A percentile compares a stretch with the other conserved stretches of the same genome.
Conservation (phyloP, 2,113 vertebrate genomes). For the Antigone vipio region DNA sequence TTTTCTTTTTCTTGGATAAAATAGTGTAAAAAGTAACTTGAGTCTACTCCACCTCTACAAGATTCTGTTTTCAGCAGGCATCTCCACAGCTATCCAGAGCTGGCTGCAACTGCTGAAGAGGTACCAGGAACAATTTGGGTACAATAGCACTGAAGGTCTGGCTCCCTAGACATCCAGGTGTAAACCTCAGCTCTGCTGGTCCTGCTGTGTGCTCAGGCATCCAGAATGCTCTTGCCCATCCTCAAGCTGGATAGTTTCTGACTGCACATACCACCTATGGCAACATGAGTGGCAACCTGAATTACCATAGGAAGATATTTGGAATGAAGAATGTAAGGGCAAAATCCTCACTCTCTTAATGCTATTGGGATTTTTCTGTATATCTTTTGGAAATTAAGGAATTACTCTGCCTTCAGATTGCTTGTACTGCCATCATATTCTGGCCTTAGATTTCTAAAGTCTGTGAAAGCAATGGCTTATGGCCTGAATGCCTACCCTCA, state of each 20-base stretch:
- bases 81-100: background rate
- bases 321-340: background rate
- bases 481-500: background rate
- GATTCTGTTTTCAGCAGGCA: background rate
- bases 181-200: background rate
- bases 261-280: background rate
- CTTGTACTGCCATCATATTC: background rate
- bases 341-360: background rate
- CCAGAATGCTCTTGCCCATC: background rate
- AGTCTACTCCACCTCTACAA: background rate
- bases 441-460: background rate
- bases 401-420: background rate
- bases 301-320: background rate
- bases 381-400: background rate
- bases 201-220: background rate
- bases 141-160: background rate
- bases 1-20: background rate
- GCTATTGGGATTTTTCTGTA: background rate
- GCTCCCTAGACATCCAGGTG: no score
- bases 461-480: background rate
- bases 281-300: background rate
- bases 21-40: background rate
- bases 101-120: background rate
- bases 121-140: background rate
- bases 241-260: background rate